Evolutionary conservation across 2,797 vertebrate genomes (phyloP), one percentile per base, ranked within the genome.

Genomic region (Gymnoscopelus braueri): DNA sequence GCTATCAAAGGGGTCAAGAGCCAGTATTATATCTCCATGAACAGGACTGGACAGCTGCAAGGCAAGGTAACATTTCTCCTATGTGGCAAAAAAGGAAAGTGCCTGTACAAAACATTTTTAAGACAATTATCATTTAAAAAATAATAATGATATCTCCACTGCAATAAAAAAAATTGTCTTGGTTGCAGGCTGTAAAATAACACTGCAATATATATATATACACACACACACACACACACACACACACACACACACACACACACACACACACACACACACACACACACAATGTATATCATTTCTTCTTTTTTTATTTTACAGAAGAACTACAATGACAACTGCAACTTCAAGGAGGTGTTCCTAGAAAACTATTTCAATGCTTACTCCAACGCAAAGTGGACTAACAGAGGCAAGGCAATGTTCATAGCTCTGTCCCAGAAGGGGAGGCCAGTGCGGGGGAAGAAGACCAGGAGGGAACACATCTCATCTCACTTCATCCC

Each of bases 1-100:
- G 97, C 97, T 77, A 98, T 99, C 87, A 99, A 98, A 93, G 97
- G 97, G 60, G 93, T 99, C 78, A 97, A 98, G 90, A 99, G 98
- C 88, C 97, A 99, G 93, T 96, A 95, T 71, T 99, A 97, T 58
- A 94, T 99, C 88, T 95, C 95, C 75, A 99, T 99, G 98, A 98
- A 93, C 89, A 97, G 93, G 77, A 94, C 93, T 80, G 98, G 98
- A 90, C 94, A 95, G 73, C 94, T 99, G 77, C 96, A 97, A 87
- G 96, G 96, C 88, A 98, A 97, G 97, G 98, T 99, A 97, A 83
- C 85, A 48, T 75, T 54, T 57, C 15, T 49, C 48, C 15, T 35
- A 32, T 44, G 32, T 13, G 39, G 5, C 48, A 63, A 63, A 44
- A 29, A 44, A 44, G 10, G 9, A 44, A 44, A 44, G 39, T 8